Base-by-base conservation (phyloP, 2,888 invertebrate species). In the Mesorhabditis spiculigera region DNA sequence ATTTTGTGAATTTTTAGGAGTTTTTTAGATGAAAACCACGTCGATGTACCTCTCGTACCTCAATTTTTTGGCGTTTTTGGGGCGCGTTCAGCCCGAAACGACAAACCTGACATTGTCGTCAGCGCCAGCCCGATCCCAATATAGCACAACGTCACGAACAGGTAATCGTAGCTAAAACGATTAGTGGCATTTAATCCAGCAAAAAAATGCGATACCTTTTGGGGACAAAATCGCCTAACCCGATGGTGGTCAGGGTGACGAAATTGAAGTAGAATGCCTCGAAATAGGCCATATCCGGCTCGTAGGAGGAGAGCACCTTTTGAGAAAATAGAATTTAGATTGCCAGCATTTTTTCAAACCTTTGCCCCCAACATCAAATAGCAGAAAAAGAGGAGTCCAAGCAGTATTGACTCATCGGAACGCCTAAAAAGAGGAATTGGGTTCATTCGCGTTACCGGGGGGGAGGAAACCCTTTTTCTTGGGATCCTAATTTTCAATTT, bases 241-340 rank as follows among this genome's bases (percentile, higher is more conserved):
- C 82, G 58, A 81, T 75, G 0, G 82, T 81, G 10, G 84, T 82
- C 16, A 84, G 68, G 4, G 83, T 82, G 42, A 84, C 82, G 71
- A 84, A 84, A 67, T 82, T 83, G 72, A 84, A 84, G 74, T 84
- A 84, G 65, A 83, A 67, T 4, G 82, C 84, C 45, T 79, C 79
- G 77, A 84, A 84, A 71, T 81, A 82, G 69, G 75, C 78, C 83
- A 84, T 84, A 67, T 84, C 81, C 41, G 80, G 81, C 66, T 84
- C 84, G 71, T 84, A 84, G n/a, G 75, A 74, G 10, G 79, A 76
- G 45, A 81, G 68, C 65, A 77, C 75, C 68, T 77, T 44, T 73
- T 70, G 10, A 65, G 10, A 50, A 69, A 50, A 50, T 13, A n/a
- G 58, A 13, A 28, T 28, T 28, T 28, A 28, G 28, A 28, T 3